Base-by-base conservation (phyloP, 2,797 vertebrate species). In the Chiroxiphia lanceolata region DNA sequence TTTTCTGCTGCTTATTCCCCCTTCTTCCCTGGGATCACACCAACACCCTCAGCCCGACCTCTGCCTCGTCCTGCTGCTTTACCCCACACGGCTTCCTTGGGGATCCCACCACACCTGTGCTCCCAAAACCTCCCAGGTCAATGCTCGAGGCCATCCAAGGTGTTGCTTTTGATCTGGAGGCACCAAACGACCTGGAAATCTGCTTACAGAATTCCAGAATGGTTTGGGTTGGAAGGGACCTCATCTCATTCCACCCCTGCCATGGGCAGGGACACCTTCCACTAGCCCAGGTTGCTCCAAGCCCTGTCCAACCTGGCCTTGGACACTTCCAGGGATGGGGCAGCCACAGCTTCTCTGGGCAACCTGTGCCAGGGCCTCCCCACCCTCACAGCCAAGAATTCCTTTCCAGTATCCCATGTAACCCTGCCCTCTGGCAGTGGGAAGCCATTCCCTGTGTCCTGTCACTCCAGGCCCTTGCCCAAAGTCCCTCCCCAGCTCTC, bases 221-320 rank as follows among this genome's bases (percentile, higher is more conserved):
- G 45, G 21, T 13, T 7, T 31, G 38, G 59, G 20, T 15, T 51
- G 57, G 31, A 33, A 50, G 13, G 17, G 36, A 23, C 50, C 27
- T 13, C 23, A 18, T 10, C 51, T 15, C 9, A 16, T 13, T 7
- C 17, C 44, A 45, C 4, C 9, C 33, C 5, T 13, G 25, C 25
- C 45, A 13, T 8, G 36, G 25, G 27, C 48, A 70, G 51, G 57
- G 17, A 59, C 51, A 90, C 10, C 25, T 71, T 13, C 80, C 38
- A 31, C 50, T 1, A 40, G 10, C 4, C 2, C 45, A 45, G n/a
- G 34, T 1, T 25, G 42, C 15, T 83, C 27, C 79, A 48, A 80
- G 36, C 27, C 15, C 15, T 0, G 0, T 47, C 56, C 84, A 78
- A 0, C 29, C 44, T 51, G 64, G 23, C n/a, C 36, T 38, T 0